A percentile compares a stretch with the other conserved stretches of the same genome.
Conservation (phyloP, 2,888 invertebrate species). For the Drosophila demipolita region DNA sequence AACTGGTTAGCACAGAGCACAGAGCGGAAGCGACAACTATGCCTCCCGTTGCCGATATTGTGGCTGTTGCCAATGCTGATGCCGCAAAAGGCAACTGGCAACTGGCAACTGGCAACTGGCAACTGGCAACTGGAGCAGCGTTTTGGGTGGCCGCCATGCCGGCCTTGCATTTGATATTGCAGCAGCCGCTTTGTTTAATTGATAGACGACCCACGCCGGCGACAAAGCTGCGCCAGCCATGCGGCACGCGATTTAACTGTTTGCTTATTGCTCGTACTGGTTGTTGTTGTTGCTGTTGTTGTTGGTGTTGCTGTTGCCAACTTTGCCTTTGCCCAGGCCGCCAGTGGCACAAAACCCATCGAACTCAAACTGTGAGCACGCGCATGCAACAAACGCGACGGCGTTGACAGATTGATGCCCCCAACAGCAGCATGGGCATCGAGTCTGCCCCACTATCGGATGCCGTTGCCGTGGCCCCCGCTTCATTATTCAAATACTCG, state of each 20-base stretch:
- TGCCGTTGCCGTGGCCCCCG: slow-evolving; percentile 62
- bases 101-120: slow-evolving; percentile 55
- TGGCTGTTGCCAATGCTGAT: slow-evolving; percentile 32
- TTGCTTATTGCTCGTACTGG: slow-evolving; percentile 37
- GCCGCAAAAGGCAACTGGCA: slow-evolving; percentile 57
- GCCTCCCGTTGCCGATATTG: slow-evolving; percentile 15
- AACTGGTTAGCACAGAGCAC: slow-evolving; percentile 52
- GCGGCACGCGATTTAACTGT: slow-evolving; percentile 74
- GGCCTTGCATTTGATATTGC: slow-evolving; percentile 78
- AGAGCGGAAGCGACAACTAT: slow-evolving; percentile 59
- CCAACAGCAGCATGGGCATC: slow-evolving; percentile 57
- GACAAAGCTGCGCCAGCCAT: slow-evolving; percentile 54
- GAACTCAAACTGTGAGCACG: slow-evolving; percentile 83
- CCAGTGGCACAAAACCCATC: slow-evolving; percentile 83
- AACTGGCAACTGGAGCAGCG: slow-evolving; percentile 71
- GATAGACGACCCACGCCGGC: slow-evolving; percentile 75
- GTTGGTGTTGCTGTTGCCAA: slow-evolving; percentile 29
- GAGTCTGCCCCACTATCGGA: slow-evolving; percentile 24
- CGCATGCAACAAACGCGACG: slow-evolving; percentile 79
- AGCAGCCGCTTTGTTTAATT: slow-evolving; percentile 76
- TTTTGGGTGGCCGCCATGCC: slow-evolving; percentile 76
- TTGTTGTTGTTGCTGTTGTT: slow-evolving; percentile 11
- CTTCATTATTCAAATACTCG: slow-evolving; percentile 80
- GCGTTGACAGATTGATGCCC: slow-evolving; percentile 79
- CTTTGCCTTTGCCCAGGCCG: slow-evolving; percentile 59